A percentile compares a stretch with the other conserved stretches of the same genome.
Evolutionary conservation across 1,140 invertebrate species (phyloP).

Genomic region (Proctacanthus coquilletti): DNA sequence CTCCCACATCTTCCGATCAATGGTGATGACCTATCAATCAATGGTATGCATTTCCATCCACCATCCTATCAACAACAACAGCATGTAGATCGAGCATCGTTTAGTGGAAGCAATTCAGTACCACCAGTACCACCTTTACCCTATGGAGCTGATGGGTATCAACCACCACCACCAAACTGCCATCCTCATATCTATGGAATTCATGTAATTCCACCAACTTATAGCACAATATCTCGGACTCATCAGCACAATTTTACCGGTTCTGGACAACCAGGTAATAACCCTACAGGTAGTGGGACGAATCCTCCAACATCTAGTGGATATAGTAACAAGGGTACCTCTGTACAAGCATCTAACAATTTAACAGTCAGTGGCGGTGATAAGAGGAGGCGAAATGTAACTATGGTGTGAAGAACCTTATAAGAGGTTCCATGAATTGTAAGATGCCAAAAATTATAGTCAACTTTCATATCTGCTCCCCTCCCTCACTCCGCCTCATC

Average conservation of each 20-base stretch:
- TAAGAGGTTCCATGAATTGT: too few relatives aligned
- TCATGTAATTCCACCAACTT: background rate
- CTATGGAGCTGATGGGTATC: constrained; percentile 13
- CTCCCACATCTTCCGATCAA: too few relatives aligned
- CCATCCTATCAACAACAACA: background rate
- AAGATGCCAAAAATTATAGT: too few relatives aligned
- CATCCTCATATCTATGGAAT: background rate
- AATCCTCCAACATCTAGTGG: too few relatives aligned
- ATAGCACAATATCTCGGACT: background rate
- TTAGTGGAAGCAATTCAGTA: constrained; percentile 12
- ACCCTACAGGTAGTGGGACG: too few relatives aligned
- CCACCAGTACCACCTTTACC: constrained; percentile 29
- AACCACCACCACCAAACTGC: constrained; percentile 11
- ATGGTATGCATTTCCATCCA: too few relatives aligned
- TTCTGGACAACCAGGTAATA: too few relatives aligned
- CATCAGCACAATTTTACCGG: too few relatives aligned
- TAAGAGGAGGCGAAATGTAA: constrained; percentile 37
- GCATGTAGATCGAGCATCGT: background rate
- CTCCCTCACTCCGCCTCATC: too few relatives aligned
- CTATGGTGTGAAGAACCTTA: constrained; percentile 42
- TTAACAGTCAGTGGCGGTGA: constrained; percentile 11
- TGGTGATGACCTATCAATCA: too few relatives aligned
- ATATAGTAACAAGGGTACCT: background rate
- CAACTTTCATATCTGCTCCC: too few relatives aligned
- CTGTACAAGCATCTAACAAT: background rate